Evolutionary conservation across 2,888 invertebrate species (phyloP), one percentile per base, ranked within the genome.

Genomic region (Cantharis nigra): DNA sequence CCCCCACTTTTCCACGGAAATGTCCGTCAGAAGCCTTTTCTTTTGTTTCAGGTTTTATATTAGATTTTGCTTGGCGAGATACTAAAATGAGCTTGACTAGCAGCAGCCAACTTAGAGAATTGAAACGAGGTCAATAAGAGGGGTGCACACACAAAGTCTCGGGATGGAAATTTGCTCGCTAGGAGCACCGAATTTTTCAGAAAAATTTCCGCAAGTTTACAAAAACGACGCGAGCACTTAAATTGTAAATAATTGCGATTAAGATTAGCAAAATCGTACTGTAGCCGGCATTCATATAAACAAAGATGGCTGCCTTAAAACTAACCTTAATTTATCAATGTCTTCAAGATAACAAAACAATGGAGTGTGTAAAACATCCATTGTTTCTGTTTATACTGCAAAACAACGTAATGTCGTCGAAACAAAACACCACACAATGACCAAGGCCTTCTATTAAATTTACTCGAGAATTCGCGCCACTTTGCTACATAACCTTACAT

Each of bases 261-360:
- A 67, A 67, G 65, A 67, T 67, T 67, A 26, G 23, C 26, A 49
- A 49, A 67, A 67, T 67, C 65, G 65, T 67, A 67, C 20, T 23
- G 23, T 26, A 67, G 30, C 33, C 63, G 75, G 72, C 78, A 78
- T 72, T 78, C 76, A 70, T 67, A 74, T 82, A 84, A 86, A 87
- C 87, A 87, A 87, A 87, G 87, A 87, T 88, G 87, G 87, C 87
- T 86, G 88, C 87, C 87, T 87, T 88, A 87, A 87, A 88, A 88
- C 87, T 88, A 88, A 87, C 88, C 88, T 88, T 87, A 88, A 89
- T 89, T 88, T 89, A 89, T 89, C 89, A 89, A 88, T 88, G 89
- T 89, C 89, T 88, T 88, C 87, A 88, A 89, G 89, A 89, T 89
- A 89, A 89, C 86, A 87, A 87, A 87, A 88, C 89, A 89, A 89